Evolutionary conservation across 2,888 invertebrate genomes (phyloP).

Genomic region (Drosophila neoperkinsi): DNA sequence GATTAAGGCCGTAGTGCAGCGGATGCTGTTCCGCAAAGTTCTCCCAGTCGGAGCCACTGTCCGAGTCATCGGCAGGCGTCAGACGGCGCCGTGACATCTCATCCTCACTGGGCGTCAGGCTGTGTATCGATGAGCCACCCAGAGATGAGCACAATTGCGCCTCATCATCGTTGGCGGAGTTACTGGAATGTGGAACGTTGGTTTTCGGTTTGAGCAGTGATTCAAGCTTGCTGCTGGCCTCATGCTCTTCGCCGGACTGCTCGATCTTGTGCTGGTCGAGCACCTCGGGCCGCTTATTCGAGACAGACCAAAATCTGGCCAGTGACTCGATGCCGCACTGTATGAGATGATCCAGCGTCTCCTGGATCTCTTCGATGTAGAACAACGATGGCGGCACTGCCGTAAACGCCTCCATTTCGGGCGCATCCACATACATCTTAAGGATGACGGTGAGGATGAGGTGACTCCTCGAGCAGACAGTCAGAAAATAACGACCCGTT

Average conservation of each 20-base stretch:
- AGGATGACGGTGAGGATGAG: conserved; percentile 90
- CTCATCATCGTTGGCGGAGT: conserved; percentile 80
- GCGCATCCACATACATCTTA: conserved; percentile 80
- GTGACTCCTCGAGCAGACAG: conserved; percentile 90
- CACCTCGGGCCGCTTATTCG: conserved; percentile 88
- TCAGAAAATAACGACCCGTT: conserved; percentile 88
- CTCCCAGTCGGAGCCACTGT: conserved; percentile 91
- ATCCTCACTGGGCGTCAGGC: conserved; percentile 82
- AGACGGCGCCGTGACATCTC: conserved; percentile 75
- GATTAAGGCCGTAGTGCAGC: conserved; percentile 72
- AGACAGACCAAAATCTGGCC: conserved; percentile 88
- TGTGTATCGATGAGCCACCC: conserved; percentile 82
- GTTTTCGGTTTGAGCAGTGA: conserved; percentile 71
- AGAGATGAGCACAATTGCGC: conserved; percentile 78
- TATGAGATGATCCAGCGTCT: conserved; percentile 91
- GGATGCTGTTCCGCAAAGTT: conserved; percentile 85
- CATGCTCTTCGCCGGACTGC: conserved; percentile 56
- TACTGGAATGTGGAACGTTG: conserved; percentile 26
- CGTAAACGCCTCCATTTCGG: conserved; percentile 64
- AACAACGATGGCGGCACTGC: conserved; percentile 85
- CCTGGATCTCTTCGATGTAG: conserved; percentile 96
- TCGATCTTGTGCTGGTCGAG: conserved; percentile 58
- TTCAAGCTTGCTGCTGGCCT: conserved; percentile 66
- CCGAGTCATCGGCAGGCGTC: conserved; percentile 81
- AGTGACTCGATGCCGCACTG: conserved; percentile 91